These are phyloP conservation scores for Cyclophora punctaria DNA, from an alignment of 2,888 invertebrate genomes.

Conservation along the genomic window DNA sequence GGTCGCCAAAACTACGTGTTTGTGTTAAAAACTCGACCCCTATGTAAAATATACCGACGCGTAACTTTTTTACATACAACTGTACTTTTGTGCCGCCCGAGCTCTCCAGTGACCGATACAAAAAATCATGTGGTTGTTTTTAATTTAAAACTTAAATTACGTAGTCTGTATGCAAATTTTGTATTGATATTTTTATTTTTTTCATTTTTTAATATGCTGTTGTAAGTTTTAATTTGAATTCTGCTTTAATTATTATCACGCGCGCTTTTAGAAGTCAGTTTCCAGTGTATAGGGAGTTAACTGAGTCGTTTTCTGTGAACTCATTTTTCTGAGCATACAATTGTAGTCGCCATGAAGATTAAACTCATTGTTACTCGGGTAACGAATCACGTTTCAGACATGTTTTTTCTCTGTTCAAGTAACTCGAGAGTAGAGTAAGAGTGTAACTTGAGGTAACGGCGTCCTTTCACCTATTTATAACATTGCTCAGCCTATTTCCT, in stretches of 20 bases:
- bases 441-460: constrained; percentile 48
- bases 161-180: no score
- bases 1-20: constrained; percentile 8
- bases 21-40: constrained; percentile 8
- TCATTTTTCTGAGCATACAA: constrained; percentile 40
- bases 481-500: constrained; percentile 43
- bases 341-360: constrained; percentile 54
- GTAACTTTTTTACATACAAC: constrained; percentile 3
- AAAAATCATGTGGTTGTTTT: no score
- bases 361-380: constrained; percentile 62
- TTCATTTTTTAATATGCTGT: no score
- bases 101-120: no score
- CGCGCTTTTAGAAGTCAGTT: constrained; percentile 2
- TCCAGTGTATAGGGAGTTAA: constrained; percentile 4
- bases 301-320: constrained; percentile 19
- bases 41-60: constrained; percentile 13
- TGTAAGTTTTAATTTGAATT: no score
- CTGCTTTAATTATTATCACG: no score
- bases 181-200: no score
- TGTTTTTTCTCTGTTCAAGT: constrained; percentile 42
- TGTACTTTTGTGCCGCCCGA: no score
- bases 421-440: constrained; percentile 43
- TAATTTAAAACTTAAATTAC: no score
- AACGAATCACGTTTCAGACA: constrained; percentile 60
- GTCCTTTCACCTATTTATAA: constrained; percentile 56